Evolutionary conservation across 1,140 invertebrate genomes (phyloP).

Genomic region (Chrysoperla carnea): DNA sequence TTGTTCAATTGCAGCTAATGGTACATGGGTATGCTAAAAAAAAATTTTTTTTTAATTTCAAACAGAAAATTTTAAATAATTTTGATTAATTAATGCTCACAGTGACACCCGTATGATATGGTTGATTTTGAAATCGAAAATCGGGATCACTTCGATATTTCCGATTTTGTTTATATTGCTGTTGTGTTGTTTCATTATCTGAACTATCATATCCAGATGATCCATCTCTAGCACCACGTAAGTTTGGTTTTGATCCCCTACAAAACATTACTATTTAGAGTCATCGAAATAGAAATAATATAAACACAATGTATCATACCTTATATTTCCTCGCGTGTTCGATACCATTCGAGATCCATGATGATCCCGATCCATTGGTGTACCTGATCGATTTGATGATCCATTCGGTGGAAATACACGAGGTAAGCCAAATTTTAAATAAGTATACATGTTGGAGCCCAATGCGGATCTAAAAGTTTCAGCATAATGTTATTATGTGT

Average conservation of each 20-base stretch:
- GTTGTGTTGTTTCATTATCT: constrained; percentile 42
- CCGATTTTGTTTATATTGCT: constrained; percentile 37
- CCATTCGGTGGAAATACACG: constrained; percentile 70
- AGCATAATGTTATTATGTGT: too few relatives aligned
- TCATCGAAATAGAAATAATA: not conserved
- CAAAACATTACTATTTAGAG: constrained; percentile 2
- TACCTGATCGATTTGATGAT: constrained; percentile 34
- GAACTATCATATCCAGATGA: constrained; percentile 80
- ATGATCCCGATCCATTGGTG: constrained; percentile 16
- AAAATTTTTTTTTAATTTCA: not conserved
- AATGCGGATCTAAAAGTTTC: constrained; percentile 42
- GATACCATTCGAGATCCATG: too few relatives aligned
- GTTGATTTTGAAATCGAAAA: constrained; percentile 43
- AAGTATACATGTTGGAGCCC: constrained; percentile 80
- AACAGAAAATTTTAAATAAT: too few relatives aligned
- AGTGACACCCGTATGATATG: constrained; percentile 21
- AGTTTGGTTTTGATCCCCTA: constrained; percentile 22
- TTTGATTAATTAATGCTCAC: not conserved
- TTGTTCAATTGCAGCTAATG: constrained; percentile 35
- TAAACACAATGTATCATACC: not conserved
- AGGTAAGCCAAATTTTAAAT: constrained; percentile 82
- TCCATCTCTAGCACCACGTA: constrained; percentile 28
- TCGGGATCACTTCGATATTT: constrained; percentile 67
- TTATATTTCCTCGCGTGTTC: not conserved
- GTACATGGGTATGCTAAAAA: constrained; percentile 21